phyloP scores from a whole-genome alignment of 2,797 vertebrate species.

The Argentina silus region DNA sequence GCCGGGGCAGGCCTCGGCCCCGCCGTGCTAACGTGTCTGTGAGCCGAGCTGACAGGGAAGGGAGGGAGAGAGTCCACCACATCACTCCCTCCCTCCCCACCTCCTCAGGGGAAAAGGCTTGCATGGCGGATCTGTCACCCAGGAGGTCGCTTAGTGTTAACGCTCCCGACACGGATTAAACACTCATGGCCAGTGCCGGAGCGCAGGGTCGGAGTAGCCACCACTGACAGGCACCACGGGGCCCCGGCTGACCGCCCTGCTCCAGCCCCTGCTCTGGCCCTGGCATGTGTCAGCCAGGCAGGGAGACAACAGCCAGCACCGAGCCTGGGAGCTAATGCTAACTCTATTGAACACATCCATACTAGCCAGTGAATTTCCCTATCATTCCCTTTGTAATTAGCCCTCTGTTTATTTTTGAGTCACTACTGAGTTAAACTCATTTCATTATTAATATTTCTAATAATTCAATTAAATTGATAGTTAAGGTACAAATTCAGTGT shows the following conservation, averaged over 20 bases:
- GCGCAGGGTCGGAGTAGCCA: conserved; percentile 78
- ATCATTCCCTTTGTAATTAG: conserved; percentile 9
- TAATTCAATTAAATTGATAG: not conserved
- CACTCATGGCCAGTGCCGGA: conserved; percentile 84
- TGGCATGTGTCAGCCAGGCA: conserved; percentile 74
- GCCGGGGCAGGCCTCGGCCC: conserved; percentile 56
- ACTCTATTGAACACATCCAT: no score
- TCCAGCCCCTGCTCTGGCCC: conserved; percentile 63
- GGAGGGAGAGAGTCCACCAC: conserved; percentile 56
- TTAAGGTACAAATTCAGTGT: no score
- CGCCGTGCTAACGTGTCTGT: conserved; percentile 63
- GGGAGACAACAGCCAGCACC: conserved; percentile 59
- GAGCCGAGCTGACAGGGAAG: conserved; percentile 76
- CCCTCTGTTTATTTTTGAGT: conserved; percentile 28
- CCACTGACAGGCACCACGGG: conserved; percentile 80
- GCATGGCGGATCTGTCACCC: conserved; percentile 94
- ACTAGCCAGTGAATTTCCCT: conserved; percentile 32
- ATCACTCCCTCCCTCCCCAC: conserved; percentile 39
- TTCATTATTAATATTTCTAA: not conserved
- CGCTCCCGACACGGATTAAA: conserved; percentile 94
- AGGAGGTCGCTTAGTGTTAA: conserved; percentile 93
- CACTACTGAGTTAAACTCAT: not conserved
- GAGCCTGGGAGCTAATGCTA: conserved; percentile 66
- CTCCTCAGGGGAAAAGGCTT: conserved; percentile 80
- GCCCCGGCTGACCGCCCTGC: conserved; percentile 64